A percentile compares a stretch with the other conserved stretches of the same genome.
Evolutionary conservation across 1,140 invertebrate genomes (phyloP).

Genomic region (Drosophila lacteicornis): DNA sequence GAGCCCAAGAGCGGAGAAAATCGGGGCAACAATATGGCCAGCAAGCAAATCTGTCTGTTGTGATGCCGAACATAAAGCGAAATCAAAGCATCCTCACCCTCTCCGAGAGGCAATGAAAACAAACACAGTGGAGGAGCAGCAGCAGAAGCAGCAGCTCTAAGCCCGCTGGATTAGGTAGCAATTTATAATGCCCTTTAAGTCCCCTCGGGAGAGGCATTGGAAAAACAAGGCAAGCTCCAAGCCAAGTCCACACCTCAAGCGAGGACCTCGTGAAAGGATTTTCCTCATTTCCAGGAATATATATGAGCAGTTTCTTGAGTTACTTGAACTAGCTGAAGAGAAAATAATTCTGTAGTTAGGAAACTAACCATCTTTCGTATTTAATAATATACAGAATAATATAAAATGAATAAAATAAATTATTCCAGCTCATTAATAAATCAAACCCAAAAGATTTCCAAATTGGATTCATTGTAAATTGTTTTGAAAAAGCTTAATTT

Average conservation of each 20-base stretch:
- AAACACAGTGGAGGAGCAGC: constrained; percentile 22
- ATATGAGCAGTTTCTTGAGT: not conserved
- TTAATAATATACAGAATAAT: not conserved
- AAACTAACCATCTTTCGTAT: not conserved
- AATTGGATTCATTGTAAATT: too few relatives aligned
- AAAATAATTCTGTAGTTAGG: not conserved
- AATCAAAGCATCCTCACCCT: constrained; percentile 32
- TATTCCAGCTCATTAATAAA: too few relatives aligned
- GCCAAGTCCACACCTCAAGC: not conserved
- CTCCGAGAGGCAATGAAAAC: constrained; percentile 32
- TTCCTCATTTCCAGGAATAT: not conserved
- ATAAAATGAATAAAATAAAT: too few relatives aligned
- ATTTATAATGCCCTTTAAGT: constrained; percentile 54
- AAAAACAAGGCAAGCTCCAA: constrained; percentile 9
- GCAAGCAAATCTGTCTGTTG: constrained; percentile 44
- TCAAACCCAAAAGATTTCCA: too few relatives aligned
- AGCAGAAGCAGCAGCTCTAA: constrained; percentile 4
- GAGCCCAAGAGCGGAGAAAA: not conserved
- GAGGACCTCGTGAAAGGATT: constrained; percentile 9
- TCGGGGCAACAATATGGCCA: constrained; percentile 29
- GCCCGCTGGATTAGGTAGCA: constrained; percentile 37
- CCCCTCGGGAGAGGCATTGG: not conserved
- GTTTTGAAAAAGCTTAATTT: too few relatives aligned
- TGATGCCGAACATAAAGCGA: constrained; percentile 36
- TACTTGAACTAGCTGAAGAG: not conserved